phyloP scores from a whole-genome alignment of 2,797 vertebrate species.

The Tragelaphus eurycerus region DNA sequence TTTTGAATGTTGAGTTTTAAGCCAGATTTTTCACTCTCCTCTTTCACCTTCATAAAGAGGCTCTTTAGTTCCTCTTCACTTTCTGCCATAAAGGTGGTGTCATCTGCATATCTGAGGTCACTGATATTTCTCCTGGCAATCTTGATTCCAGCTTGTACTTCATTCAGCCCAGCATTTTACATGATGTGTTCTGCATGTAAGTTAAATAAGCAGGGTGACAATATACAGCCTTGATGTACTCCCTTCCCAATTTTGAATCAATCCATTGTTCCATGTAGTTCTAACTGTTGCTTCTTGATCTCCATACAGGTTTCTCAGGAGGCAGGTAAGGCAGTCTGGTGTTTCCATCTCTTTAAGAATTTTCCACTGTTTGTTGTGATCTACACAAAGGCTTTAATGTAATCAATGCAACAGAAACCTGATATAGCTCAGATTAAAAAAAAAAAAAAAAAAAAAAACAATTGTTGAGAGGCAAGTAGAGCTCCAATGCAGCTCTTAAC shows the following conservation, averaged over 20 bases:
- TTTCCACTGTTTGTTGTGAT: background rate
- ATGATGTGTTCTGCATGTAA: background rate
- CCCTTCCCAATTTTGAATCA: background rate
- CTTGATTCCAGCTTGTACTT: background rate
- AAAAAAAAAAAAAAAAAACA: background rate
- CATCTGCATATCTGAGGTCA: background rate
- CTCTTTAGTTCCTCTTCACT: background rate
- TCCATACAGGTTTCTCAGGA: background rate
- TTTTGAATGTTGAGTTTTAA: background rate
- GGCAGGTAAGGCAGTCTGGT: background rate
- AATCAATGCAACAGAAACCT: background rate
- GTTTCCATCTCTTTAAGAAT: background rate
- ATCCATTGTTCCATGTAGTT: background rate
- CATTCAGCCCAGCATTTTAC: background rate
- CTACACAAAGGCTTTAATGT: background rate
- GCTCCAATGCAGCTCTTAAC: background rate
- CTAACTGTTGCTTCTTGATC: background rate
- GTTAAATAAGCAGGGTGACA: background rate
- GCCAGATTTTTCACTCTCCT: background rate
- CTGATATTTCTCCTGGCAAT: background rate
- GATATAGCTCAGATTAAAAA: background rate
- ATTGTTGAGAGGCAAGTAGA: background rate
- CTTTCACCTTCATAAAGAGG: background rate
- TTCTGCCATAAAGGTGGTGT: background rate
- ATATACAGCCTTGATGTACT: background rate